A percentile compares a stretch with the other conserved stretches of the same genome.
Evolutionary conservation across 2,113 vertebrate species (phyloP).

Genomic region (Grammomys dolichurus): DNA sequence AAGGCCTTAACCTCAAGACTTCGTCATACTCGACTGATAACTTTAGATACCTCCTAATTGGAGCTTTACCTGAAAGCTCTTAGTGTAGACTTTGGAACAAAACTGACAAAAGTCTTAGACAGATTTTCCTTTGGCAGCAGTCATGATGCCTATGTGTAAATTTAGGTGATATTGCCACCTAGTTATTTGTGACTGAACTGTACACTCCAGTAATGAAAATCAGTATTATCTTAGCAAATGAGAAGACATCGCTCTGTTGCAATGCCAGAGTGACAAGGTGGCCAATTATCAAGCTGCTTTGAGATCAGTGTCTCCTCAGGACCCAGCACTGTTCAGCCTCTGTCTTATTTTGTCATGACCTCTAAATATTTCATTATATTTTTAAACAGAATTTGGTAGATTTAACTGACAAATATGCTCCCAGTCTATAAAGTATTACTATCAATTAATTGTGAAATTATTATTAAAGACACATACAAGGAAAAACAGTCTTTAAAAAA

Average conservation of each 20-base stretch:
- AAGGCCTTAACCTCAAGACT: conserved; percentile 30
- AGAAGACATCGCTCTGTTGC: neutral
- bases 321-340: neutral
- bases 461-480: neutral
- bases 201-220: neutral
- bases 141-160: conserved; percentile 18
- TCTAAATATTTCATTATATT: neutral
- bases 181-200: conserved; percentile 65
- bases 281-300: neutral
- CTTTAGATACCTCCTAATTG: conserved; percentile 50
- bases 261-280: neutral
- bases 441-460: conserved; percentile 43
- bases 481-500: neutral
- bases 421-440: conserved; percentile 32
- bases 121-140: conserved; percentile 41
- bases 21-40: conserved; percentile 34
- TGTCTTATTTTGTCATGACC: neutral
- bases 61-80: conserved; percentile 54
- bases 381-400: conserved; percentile 9
- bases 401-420: neutral
- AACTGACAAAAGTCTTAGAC: conserved; percentile 8
- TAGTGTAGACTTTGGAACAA: conserved; percentile 58
- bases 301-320: neutral
- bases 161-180: conserved; percentile 39
- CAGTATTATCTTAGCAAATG: neutral